A percentile compares a stretch with the other conserved stretches of the same genome.
Conservation (phyloP, 2,797 vertebrate genomes). For the Acipenser transmontanus region DNA sequence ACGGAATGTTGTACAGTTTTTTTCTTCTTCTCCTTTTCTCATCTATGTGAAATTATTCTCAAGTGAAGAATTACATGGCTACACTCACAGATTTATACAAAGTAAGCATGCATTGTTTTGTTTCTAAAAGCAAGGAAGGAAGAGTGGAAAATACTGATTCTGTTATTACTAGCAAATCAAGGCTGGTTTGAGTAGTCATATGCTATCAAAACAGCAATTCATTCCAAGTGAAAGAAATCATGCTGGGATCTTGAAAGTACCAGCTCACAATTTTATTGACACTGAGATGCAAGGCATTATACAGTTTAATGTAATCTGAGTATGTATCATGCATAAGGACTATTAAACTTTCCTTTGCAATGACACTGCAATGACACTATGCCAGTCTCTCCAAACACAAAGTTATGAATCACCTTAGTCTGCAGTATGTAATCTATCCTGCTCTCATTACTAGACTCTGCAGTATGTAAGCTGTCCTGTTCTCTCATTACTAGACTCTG, state of each 20-base stretch:
- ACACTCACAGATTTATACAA: not conserved
- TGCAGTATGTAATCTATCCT: too few species aligned
- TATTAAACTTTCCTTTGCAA: too few species aligned
- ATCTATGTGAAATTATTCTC: slow-evolving; percentile 26
- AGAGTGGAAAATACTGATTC: slow-evolving; percentile 4
- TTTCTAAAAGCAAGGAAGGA: not conserved
- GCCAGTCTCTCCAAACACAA: too few species aligned
- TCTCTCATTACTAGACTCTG: too few species aligned
- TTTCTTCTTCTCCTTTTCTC: slow-evolving; percentile 1
- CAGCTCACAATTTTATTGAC: not conserved
- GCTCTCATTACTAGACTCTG: too few species aligned
- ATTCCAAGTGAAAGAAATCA: not conserved
- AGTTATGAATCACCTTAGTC: too few species aligned
- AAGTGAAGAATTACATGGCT: slow-evolving; percentile 20
- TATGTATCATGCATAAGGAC: too few species aligned
- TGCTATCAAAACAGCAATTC: slow-evolving; percentile 11
- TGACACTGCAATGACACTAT: too few species aligned
- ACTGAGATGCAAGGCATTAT: too few species aligned
- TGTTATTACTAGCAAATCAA: slow-evolving; percentile 1
- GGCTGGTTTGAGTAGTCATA: slow-evolving; percentile 5
- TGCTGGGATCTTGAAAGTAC: not conserved
- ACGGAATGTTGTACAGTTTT: slow-evolving; percentile 7
- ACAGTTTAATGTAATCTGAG: too few species aligned
- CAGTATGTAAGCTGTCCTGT: too few species aligned
- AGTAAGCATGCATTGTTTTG: not conserved